These are phyloP conservation scores for Synergus gifuensis DNA, from an alignment of 2,888 invertebrate species.

Conservation along the genomic window DNA sequence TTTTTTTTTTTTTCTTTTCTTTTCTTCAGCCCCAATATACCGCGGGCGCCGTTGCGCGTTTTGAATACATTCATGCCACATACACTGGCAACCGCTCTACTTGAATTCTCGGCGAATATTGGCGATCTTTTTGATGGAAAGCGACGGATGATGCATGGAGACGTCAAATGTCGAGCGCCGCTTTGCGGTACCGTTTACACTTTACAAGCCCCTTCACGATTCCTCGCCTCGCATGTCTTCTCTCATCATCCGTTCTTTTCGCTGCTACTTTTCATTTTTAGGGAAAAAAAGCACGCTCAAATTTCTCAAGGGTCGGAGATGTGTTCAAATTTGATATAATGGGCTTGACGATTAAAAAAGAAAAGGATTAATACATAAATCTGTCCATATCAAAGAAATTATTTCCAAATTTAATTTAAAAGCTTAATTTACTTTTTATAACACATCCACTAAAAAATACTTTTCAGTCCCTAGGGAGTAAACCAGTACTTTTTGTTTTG, in stretches of 20 bases:
- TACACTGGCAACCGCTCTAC: conserved; percentile 51
- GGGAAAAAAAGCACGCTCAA: background rate
- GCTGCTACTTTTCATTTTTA: background rate
- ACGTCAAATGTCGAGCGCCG: conserved; percentile 70
- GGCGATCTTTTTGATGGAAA: conserved; percentile 69
- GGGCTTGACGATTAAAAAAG: background rate
- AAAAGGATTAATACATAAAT: background rate
- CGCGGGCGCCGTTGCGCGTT: conserved; percentile 59
- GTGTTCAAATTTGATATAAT: background rate
- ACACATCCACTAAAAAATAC: no score
- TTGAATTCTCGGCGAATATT: conserved; percentile 68
- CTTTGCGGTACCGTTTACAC: conserved; percentile 28
- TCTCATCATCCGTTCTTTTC: conserved; percentile 18
- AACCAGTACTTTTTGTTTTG: no score
- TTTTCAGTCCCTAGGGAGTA: no score
- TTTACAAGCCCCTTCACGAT: conserved; percentile 21
- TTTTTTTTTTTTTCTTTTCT: conserved; percentile 55
- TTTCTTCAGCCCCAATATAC: conserved; percentile 54
- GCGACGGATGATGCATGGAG: conserved; percentile 74
- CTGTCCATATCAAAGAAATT: background rate
- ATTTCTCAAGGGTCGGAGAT: background rate
- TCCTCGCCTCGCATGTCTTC: conserved; percentile 5
- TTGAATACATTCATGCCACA: conserved; percentile 73
- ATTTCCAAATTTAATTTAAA: no score
- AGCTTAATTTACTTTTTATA: no score